A percentile compares a stretch with the other conserved stretches of the same genome.
Evolutionary conservation across 2,888 invertebrate genomes (phyloP).

Genomic region (Lutraria lutraria): DNA sequence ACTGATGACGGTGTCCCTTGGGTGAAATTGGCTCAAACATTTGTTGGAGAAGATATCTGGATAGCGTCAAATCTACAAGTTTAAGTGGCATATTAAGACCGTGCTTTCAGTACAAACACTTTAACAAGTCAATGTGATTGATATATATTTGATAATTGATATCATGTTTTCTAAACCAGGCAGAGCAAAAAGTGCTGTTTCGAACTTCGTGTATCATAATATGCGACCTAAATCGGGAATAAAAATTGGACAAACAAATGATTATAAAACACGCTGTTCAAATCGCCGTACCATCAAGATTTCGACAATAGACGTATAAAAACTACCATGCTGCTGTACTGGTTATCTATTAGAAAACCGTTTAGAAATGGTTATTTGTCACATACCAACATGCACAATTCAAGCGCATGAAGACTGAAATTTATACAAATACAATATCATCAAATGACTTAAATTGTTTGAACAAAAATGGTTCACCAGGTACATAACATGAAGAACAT

Average conservation of each 20-base stretch:
- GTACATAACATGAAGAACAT: too few species aligned
- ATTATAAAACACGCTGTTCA: not conserved
- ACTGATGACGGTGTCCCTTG: conserved; percentile 30
- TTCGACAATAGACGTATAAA: too few species aligned
- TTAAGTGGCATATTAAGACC: conserved; percentile 23
- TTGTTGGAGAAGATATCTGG: conserved; percentile 23
- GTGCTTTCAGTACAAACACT: not conserved
- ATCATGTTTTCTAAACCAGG: not conserved
- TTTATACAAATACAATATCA: too few species aligned
- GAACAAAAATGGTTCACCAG: too few species aligned
- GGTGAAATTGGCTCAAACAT: conserved; percentile 33
- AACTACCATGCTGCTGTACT: too few species aligned
- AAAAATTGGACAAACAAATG: not conserved
- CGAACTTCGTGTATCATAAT: not conserved
- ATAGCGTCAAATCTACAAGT: conserved; percentile 3
- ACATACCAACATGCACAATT: too few species aligned
- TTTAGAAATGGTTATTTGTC: too few species aligned
- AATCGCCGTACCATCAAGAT: not conserved
- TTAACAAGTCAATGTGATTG: conserved; percentile 7
- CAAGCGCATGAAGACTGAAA: too few species aligned
- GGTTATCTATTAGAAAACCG: too few species aligned
- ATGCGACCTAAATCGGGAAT: not conserved
- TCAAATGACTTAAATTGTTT: too few species aligned
- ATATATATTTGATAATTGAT: conserved; percentile 9
- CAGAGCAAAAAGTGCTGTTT: not conserved